Evolutionary conservation across 2,888 invertebrate genomes (phyloP), one percentile per base, ranked within the genome.

Genomic region (Acronicta psi): DNA sequence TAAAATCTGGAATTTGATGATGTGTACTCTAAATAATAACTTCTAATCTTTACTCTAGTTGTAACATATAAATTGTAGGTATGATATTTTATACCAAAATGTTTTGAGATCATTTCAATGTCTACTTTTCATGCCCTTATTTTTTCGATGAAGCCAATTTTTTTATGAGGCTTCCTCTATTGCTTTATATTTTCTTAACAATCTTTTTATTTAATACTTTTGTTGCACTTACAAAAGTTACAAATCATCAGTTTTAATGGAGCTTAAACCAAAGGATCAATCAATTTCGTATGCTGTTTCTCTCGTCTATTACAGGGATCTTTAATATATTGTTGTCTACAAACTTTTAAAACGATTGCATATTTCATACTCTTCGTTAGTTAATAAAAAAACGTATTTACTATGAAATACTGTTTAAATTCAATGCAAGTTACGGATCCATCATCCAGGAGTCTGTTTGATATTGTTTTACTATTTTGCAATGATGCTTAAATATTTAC

Each of bases 181-280:
- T 18, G 8, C 11, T 1, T 31, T 47, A 44, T 43, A 43, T 43
- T 55, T 46, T 56, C 53, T 31, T 18, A 43, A 42, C 8, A 18
- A 36, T 25, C 13, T 46, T 13, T 69, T 56, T 52, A 36, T 25
- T 47, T 31, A 11, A 7, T 25, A n/a, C 29, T 52, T 49, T 63
- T 57, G 14, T 46, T 38, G 55, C n/a, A 42, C 1, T 9, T 69
- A 41, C 38, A 59, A 47, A 45, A 42, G 0, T 9, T 69, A 41
- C 38, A 59, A 47, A 45, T 61, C 52, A 55, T 40, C 36, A 53
- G 16, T 59, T 47, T 59, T 25, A 59, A 50, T 52, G 53, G 43
- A 61, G 72, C 41, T 56, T 18, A 57, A 69, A 64, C 74, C 74
- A 74, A 74, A 75, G 76, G 38, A 52, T 20, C 20, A 37, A 54